Percentiles rank a stretch among this genome's conserved stretches.
phyloP scores from a whole-genome alignment of 37 sponge, comb jelly and placozoan genomes.

The Bolinopsis microptera region DNA sequence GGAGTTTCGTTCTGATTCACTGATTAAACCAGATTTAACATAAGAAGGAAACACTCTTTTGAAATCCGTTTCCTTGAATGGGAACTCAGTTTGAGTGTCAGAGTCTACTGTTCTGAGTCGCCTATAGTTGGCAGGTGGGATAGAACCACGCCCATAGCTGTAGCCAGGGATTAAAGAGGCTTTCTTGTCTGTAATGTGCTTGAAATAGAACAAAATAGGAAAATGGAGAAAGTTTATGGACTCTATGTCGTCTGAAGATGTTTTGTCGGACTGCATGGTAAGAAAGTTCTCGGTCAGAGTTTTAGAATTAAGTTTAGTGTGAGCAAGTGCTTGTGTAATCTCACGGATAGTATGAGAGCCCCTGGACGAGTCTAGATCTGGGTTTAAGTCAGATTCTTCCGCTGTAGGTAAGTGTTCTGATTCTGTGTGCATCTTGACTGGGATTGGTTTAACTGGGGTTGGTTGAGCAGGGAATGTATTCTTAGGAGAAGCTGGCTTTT shows the following conservation, averaged over 20 bases:
- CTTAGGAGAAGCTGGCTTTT: too few species aligned
- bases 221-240: background rate
- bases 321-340: background rate
- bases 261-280: background rate
- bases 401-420: background rate
- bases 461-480: background rate
- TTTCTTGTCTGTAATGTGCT: background rate
- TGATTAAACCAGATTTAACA: background rate
- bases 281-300: background rate
- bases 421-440: background rate
- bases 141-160: constrained; percentile 18
- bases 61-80: background rate
- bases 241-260: background rate
- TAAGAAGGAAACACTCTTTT: background rate
- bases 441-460: background rate
- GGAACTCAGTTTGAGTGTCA: background rate
- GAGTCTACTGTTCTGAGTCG: background rate
- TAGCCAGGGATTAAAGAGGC: background rate
- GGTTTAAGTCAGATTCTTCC: background rate
- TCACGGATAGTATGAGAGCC: background rate
- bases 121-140: background rate
- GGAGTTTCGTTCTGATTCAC: background rate
- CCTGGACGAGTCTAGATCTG: background rate
- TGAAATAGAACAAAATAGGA: background rate
- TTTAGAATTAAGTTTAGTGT: background rate